Evolutionary conservation across 2,113 vertebrate genomes (phyloP).

Genomic region (Ranitomeya imitator): DNA sequence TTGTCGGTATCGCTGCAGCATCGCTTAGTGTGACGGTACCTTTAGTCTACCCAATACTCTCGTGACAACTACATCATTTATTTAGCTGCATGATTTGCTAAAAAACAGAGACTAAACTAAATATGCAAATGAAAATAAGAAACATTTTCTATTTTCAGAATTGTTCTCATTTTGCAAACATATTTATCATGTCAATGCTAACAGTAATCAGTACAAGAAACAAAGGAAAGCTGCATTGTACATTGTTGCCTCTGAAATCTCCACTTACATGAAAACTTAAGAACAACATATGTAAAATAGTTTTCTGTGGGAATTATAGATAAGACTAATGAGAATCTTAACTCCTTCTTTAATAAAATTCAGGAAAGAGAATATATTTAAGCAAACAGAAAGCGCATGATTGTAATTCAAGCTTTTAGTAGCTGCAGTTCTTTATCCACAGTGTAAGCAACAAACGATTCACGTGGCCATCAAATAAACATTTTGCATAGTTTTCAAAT

Average conservation of each 20-base stretch:
- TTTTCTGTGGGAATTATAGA: conserved; percentile 12
- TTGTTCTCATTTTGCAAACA: background rate
- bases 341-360: conserved; percentile 5
- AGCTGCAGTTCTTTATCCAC: background rate
- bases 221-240: background rate
- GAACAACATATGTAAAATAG: background rate
- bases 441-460: background rate
- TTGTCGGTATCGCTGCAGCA: no score
- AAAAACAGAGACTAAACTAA: background rate
- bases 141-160: background rate
- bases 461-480: background rate
- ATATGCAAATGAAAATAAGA: background rate
- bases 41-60: no score
- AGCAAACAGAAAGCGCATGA: background rate
- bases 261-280: conserved; percentile 2
- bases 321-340: conserved; percentile 23
- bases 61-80: background rate
- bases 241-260: conserved; percentile 13
- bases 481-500: background rate
- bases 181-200: background rate
- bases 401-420: background rate
- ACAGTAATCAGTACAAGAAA: background rate
- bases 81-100: background rate
- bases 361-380: background rate
- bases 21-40: no score